These are phyloP conservation scores for Takifugu rubripes DNA, from an alignment of 2,797 vertebrate genomes.

Conservation along the genomic window DNA sequence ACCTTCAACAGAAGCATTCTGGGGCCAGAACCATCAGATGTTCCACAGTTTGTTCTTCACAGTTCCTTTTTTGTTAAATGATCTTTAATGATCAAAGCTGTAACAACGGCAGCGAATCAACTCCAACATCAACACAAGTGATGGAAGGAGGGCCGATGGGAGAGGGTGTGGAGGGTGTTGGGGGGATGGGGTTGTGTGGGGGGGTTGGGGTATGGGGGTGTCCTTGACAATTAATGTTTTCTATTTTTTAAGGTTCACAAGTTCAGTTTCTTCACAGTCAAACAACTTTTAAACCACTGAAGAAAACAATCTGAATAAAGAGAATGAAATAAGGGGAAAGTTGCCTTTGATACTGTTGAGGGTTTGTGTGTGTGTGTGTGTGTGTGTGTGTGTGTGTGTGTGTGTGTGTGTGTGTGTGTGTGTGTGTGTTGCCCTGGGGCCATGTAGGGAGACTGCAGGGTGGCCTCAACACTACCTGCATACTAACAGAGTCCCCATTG, in stretches of 20 bases:
- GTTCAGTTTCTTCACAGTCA: not conserved
- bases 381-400: slow-evolving; percentile 17
- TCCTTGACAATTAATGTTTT: not conserved
- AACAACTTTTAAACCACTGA: not conserved
- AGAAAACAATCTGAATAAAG: slow-evolving; percentile 40
- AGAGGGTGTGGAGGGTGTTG: slow-evolving; percentile 3
- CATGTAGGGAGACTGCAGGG: slow-evolving; percentile 64
- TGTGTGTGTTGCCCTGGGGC: slow-evolving; percentile 58
- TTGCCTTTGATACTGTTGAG: slow-evolving; percentile 65
- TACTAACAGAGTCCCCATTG: slow-evolving; percentile 73
- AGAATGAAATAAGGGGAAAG: slow-evolving; percentile 62
- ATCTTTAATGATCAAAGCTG: no score
- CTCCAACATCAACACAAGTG: no score
- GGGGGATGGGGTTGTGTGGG: not conserved
- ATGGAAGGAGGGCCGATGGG: not conserved
- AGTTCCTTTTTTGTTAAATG: no score
- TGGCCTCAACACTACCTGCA: slow-evolving; percentile 75
- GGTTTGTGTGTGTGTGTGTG: slow-evolving; percentile 30
- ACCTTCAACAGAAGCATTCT: no score
- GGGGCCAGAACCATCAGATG: no score
- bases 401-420: slow-evolving; percentile 36
- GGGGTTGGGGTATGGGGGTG: slow-evolving; percentile 31
- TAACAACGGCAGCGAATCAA: no score
- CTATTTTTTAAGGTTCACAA: not conserved
- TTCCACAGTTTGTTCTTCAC: no score